These are phyloP conservation scores for Chloebia gouldiae DNA, from an alignment of 2,113 vertebrate species.

Conservation along the genomic window DNA sequence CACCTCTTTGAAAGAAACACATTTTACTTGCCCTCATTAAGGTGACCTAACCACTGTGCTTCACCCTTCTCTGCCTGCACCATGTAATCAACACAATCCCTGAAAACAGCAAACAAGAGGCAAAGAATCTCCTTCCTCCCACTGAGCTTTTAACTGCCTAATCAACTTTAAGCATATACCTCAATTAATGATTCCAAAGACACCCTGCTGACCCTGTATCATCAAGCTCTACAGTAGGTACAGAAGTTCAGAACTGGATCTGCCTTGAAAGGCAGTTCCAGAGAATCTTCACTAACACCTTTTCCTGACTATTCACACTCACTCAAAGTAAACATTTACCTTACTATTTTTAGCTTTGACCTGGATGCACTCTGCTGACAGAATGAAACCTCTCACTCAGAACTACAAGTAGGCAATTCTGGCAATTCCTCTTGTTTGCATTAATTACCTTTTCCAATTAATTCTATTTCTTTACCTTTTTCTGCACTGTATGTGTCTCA, in stretches of 20 bases:
- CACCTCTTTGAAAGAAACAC: constrained; percentile 61
- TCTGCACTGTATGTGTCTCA: neutral
- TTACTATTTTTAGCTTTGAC: neutral
- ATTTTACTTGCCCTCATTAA: constrained; percentile 72
- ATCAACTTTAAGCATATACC: neutral
- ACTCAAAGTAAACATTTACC: neutral
- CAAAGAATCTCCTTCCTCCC: neutral
- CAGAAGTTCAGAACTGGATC: neutral
- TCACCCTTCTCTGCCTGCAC: constrained; percentile 31
- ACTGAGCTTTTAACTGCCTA: neutral
- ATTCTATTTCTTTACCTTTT: neutral
- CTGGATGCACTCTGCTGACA: neutral
- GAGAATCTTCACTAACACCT: neutral
- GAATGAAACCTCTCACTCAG: neutral
- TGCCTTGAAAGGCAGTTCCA: neutral
- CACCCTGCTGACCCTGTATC: neutral
- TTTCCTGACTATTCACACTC: neutral
- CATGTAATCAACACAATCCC: neutral
- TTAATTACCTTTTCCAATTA: neutral
- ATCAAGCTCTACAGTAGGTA: neutral
- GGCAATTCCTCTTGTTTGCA: neutral
- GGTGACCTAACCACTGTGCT: constrained; percentile 53
- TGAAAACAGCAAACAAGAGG: neutral
- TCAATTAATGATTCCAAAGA: neutral
- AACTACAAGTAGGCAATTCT: neutral